Base-by-base conservation (phyloP, 92 coral and sea anemone genomes). In the Phenganax subtilis region DNA sequence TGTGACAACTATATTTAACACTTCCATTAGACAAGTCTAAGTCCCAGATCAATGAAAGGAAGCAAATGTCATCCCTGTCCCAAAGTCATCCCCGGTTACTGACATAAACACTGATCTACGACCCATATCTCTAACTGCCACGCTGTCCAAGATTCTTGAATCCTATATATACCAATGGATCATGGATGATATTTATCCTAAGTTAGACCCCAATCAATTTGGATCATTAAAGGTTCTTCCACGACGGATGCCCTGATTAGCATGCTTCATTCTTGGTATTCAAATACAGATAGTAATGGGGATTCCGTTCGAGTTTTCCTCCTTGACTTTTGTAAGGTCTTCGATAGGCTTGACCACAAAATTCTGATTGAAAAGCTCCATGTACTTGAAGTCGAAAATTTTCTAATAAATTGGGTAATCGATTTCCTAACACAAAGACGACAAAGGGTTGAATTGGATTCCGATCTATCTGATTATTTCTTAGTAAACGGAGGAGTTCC, bases 111-210 rank as follows among this genome's bases (percentile, higher is more conserved):
- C 57, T 51, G 78, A 73, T 55, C 25, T 73, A 73, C 78, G 11
- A 20, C 78, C 78, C 47, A 73, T 73, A 73, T 73, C 78, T 47
- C 56, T 73, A 73, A 73, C 78, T 73, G 78, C 78, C 53, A 47
- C 78, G 14, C 47, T 73, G 78, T 73, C 78, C 60, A 56, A 56
- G 60, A 56, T 56, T 56, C 60, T 56, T 56, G 10, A 56, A 56
- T 56, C 60, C 60, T 56, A 56, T 56, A 56, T 56, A 56, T 56
- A 56, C 15, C 60, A 56, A 56, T 56, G 60, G 60, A 56, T 56
- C 15, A 56, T 56, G 60, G 15, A 56, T 56, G 60, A 56, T 15
- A 15, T 56, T 56, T 56, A 56, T 15, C 15, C 15, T 56, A 56
- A 56, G 15, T 56, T 56, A 15, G 60, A 56, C 60, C 60, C 60